These are phyloP conservation scores for Camponotus floridanus DNA, from an alignment of 1,140 invertebrate genomes.

Conservation along the genomic window DNA sequence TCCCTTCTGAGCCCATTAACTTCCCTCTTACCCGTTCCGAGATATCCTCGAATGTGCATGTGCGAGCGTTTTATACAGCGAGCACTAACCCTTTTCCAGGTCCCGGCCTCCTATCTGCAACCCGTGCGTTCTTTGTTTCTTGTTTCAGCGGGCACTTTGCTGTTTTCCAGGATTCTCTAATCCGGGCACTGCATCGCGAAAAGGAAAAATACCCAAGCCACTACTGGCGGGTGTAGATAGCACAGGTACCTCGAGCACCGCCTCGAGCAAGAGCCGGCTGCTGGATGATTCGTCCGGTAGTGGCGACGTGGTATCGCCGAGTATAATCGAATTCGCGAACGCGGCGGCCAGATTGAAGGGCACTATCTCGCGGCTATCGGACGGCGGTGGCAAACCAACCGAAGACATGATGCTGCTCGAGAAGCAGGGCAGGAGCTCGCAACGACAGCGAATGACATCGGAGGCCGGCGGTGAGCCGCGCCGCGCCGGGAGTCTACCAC, in stretches of 20 bases:
- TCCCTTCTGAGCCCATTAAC: background rate
- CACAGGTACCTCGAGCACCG: constrained; percentile 84
- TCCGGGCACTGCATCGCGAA: constrained; percentile 92
- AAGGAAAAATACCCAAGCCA: constrained; percentile 94
- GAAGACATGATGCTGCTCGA: constrained; percentile 92
- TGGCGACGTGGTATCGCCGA: constrained; percentile 79
- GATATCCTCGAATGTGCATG: constrained; percentile 81
- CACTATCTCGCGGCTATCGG: constrained; percentile 82
- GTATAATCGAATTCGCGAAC: constrained; percentile 81
- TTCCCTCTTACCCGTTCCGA: background rate
- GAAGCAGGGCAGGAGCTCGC: constrained; percentile 91
- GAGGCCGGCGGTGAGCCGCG: constrained; percentile 84
- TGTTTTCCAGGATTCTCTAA: constrained; percentile 95
- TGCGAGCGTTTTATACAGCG: constrained; percentile 81
- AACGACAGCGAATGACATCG: constrained; percentile 88
- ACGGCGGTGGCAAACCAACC: constrained; percentile 76
- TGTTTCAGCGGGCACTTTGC: constrained; percentile 93
- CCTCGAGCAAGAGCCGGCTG: constrained; percentile 86
- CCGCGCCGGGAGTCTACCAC: constrained; percentile 87
- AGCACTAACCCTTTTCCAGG: constrained; percentile 85
- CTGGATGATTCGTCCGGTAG: constrained; percentile 83
- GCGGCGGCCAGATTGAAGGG: constrained; percentile 83
- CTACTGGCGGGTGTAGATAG: constrained; percentile 91
- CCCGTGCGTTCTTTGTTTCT: constrained; percentile 87
- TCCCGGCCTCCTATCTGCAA: constrained; percentile 86